Percentiles rank a stretch among this genome's conserved stretches.
Conservation (phyloP, 2,113 vertebrate genomes). For the Platichthys stellatus region DNA sequence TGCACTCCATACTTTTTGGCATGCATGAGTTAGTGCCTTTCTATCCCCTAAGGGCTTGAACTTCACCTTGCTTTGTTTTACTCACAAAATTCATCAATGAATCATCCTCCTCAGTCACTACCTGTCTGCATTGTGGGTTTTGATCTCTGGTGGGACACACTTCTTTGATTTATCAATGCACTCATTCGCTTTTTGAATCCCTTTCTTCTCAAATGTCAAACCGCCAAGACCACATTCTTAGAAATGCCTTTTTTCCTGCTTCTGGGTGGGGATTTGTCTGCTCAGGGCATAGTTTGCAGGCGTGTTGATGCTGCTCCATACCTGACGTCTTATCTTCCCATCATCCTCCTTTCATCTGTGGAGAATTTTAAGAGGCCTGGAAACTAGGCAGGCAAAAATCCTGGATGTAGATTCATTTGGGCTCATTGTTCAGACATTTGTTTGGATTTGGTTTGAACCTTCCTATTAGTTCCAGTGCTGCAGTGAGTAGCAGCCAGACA, state of each 20-base stretch:
- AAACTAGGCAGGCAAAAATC: slow-evolving; percentile 7
- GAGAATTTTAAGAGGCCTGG: slow-evolving; percentile 14
- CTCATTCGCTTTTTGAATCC: slow-evolving; percentile 46
- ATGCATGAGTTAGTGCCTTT: slow-evolving; percentile 44
- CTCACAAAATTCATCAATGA: slow-evolving; percentile 37
- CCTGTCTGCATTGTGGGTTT: slow-evolving; percentile 20
- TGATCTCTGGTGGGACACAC: slow-evolving; percentile 41
- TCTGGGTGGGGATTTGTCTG: slow-evolving; percentile 18
- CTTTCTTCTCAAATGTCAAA: slow-evolving; percentile 51
- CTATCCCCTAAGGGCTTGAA: slow-evolving; percentile 30
- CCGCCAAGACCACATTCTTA: slow-evolving; percentile 20
- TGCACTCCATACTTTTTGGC: slow-evolving; percentile 36
- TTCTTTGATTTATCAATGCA: slow-evolving; percentile 56
- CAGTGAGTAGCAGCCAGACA: not conserved
- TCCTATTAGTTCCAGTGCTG: not conserved
- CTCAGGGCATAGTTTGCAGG: slow-evolving; percentile 25
- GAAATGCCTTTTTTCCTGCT: slow-evolving; percentile 1
- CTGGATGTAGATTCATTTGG: slow-evolving; percentile 15
- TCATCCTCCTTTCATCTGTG: slow-evolving; percentile 45
- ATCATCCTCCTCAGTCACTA: slow-evolving; percentile 32
- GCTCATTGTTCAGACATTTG: slow-evolving; percentile 4
- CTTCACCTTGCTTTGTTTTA: slow-evolving; percentile 16
- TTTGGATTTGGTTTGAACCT: slow-evolving; percentile 36
- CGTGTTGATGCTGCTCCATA: slow-evolving; percentile 34
- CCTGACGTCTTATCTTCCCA: slow-evolving; percentile 52